These are phyloP conservation scores for Corbicula japonica DNA, from an alignment of 2,888 invertebrate species.

Conservation along the genomic window DNA sequence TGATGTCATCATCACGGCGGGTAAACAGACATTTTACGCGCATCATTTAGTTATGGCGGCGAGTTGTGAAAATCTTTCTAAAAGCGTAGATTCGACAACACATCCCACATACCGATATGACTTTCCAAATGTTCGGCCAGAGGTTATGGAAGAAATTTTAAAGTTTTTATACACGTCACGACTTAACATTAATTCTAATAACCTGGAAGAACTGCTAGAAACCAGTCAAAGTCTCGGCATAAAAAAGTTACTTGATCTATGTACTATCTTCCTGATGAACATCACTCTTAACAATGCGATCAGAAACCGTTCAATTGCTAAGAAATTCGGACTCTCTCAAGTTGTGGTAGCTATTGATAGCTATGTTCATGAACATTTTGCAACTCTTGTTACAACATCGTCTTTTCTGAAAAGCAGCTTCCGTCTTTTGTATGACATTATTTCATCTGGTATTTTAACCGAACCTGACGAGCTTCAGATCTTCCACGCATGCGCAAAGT, in stretches of 20 bases:
- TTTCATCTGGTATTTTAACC: constrained; percentile 70
- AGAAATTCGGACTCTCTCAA: constrained; percentile 68
- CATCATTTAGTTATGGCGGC: constrained; percentile 81
- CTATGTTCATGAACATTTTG: constrained; percentile 70
- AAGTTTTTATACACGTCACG: constrained; percentile 76
- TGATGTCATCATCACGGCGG: constrained; percentile 68
- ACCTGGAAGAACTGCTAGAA: constrained; percentile 71
- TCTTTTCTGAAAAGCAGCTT: constrained; percentile 68
- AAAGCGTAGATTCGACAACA: constrained; percentile 55
- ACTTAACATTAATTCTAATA: constrained; percentile 65
- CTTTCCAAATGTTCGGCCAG: constrained; percentile 60
- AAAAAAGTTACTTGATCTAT: constrained; percentile 58
- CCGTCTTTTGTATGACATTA: constrained; percentile 65
- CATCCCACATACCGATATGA: constrained; percentile 59
- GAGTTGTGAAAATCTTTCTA: constrained; percentile 70
- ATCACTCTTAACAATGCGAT: constrained; percentile 68
- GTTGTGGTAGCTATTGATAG: constrained; percentile 60
- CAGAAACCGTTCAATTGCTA: constrained; percentile 67
- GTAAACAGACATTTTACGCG: constrained; percentile 63
- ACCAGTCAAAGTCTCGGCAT: constrained; percentile 73
- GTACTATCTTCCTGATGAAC: constrained; percentile 67
- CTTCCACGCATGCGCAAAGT: constrained; percentile 75
- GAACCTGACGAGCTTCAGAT: constrained; percentile 73
- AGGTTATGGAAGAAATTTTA: constrained; percentile 70
- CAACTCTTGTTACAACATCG: constrained; percentile 60